Conservation (phyloP, 1,140 invertebrate species). For the Teleogryllus occipitalis region DNA sequence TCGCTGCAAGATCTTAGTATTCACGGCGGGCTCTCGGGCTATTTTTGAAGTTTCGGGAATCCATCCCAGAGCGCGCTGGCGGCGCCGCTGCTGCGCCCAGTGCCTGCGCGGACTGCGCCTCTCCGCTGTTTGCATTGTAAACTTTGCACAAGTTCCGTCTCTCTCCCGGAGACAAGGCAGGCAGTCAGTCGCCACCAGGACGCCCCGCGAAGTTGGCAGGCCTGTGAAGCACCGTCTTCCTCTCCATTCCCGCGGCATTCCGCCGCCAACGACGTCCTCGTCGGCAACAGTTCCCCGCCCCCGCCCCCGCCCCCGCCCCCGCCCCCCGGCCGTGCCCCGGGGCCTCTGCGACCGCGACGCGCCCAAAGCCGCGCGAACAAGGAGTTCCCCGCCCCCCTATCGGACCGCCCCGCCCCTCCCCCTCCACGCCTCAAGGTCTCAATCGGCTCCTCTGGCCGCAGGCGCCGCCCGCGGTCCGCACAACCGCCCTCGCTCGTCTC, state of each 20-base stretch:
- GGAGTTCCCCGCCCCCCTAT: no score
- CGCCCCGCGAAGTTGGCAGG: not conserved
- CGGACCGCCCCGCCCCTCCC: no score
- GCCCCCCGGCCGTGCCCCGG: not conserved
- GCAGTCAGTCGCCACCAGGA: not conserved
- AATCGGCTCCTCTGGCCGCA: no score
- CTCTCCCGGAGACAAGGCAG: not conserved
- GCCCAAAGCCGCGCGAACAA: no score
- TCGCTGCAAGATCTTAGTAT: not conserved
- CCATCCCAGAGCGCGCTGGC: not conserved
- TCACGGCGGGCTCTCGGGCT: not conserved
- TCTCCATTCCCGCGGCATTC: not conserved
- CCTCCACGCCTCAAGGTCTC: no score
- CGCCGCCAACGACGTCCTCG: not conserved
- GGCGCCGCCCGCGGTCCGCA: no score
- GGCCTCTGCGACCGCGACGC: no score
- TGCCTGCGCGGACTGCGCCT: not conserved
- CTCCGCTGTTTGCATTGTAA: not conserved
- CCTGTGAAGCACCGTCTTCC: not conserved
- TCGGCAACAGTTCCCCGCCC: not conserved
- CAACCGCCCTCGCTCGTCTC: no score
- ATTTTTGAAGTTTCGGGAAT: not conserved
- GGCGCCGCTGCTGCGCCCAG: no score
- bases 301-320: no score
- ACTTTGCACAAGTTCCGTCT: not conserved